Percentiles rank a stretch among this genome's conserved stretches.
Evolutionary conservation across 2,113 vertebrate species (phyloP).

Genomic region (Bos javanicus): DNA sequence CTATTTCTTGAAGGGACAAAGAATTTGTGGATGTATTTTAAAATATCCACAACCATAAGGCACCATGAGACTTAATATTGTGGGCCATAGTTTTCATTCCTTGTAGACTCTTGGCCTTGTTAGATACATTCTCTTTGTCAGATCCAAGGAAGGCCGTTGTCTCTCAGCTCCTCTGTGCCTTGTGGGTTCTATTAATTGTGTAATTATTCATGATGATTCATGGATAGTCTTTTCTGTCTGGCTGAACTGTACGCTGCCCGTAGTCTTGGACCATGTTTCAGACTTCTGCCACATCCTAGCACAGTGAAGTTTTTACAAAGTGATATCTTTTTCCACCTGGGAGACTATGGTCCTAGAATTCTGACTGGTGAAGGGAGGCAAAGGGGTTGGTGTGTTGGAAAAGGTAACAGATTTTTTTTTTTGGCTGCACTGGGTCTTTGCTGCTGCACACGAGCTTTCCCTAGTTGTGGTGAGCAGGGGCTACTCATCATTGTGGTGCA

Average conservation of each 20-base stretch:
- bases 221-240: background rate
- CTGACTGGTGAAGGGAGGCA: background rate
- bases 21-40: background rate
- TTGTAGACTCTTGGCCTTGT: background rate
- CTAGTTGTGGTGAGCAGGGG: background rate
- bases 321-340: background rate
- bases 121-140: background rate
- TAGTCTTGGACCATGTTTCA: background rate
- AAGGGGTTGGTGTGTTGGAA: background rate
- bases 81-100: background rate
- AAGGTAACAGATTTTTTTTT: background rate
- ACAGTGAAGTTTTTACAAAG: background rate
- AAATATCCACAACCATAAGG: background rate
- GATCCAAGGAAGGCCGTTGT: background rate
- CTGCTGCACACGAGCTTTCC: background rate
- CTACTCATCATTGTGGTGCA: fast-evolving
- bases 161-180: background rate
- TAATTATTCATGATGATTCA: background rate
- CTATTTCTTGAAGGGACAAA: background rate
- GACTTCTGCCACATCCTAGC: background rate
- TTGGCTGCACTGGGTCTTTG: background rate
- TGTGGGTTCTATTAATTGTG: background rate
- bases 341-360: background rate
- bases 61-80: background rate
- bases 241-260: background rate